Conservation (phyloP, 2,113 vertebrate genomes). For the Hystrix cristata region DNA sequence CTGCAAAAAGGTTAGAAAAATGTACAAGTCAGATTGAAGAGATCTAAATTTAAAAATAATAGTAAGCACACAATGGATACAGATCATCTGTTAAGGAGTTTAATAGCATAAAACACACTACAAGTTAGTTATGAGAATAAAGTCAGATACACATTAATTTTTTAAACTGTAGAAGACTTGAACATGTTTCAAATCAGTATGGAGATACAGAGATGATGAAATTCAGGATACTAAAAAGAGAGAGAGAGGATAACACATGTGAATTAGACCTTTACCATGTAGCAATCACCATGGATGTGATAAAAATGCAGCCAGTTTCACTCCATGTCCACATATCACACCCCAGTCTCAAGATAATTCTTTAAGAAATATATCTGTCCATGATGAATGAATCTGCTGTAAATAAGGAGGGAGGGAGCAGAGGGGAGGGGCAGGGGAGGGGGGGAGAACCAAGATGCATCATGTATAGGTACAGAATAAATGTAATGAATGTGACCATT, state of each 20-base stretch:
- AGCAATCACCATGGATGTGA: slow-evolving; percentile 16
- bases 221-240: not conserved
- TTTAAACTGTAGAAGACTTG: slow-evolving; percentile 11
- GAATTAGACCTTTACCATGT: not conserved
- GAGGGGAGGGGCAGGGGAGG: too few relatives aligned
- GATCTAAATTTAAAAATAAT: slow-evolving; percentile 3
- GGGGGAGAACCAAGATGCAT: too few relatives aligned
- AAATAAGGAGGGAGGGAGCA: too few relatives aligned
- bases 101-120: not conserved
- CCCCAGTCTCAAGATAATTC: not conserved
- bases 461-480: too few relatives aligned
- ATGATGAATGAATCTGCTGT: too few relatives aligned
- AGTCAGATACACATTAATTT: slow-evolving; percentile 28
- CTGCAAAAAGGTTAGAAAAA: slow-evolving; percentile 54
- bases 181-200: slow-evolving; percentile 33
- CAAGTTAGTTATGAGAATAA: slow-evolving; percentile 7
- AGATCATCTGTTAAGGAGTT: slow-evolving; percentile 20
- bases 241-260: slow-evolving; percentile 45
- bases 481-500: too few relatives aligned
- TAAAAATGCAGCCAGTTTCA: not conserved
- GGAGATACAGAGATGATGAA: not conserved
- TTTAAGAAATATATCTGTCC: slow-evolving; percentile 37
- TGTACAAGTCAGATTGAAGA: not conserved
- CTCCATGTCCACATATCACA: not conserved
- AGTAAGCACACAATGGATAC: not conserved